Base-by-base conservation (phyloP, 2,888 invertebrate genomes). In the Alviniconcha strummeri region DNA sequence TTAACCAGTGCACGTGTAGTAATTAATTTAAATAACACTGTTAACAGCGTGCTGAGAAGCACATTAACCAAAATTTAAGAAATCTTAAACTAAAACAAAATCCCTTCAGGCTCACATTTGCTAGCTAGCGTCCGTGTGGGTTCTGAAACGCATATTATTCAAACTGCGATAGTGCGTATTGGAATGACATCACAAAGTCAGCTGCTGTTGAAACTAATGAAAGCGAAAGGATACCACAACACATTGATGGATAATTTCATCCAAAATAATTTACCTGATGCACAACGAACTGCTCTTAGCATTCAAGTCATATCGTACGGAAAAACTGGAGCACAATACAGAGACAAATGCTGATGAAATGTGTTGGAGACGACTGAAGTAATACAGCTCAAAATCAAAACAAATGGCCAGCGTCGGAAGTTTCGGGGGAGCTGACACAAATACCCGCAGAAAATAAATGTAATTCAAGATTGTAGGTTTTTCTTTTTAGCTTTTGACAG, bases 401-500 rank as follows among this genome's bases (percentile, higher is more conserved):
- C 80, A 80, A 80, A 80, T 67, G 69, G 69, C 80, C 69, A 69
- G 80, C 54, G 80, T 80, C 80, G 80, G 80, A 80, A 80, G 80
- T 80, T 80, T 80, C n/a, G 67, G 67, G 56, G 67, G 19, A 80
- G 80, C 80, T 78, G 64, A 57, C 36, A 13, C 15, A 56, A 67
- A 13, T 60, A 54, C 3, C 80, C 80, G 80, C 80, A 80, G 80
- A 69, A 64, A 78, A 78, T 78, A 36, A 64, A 36, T 78, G 17
- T 64, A 64, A 78, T 56, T 75, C 54, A 15, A 52, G 52, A 74
- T 52, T 74, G 72, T 52, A 74, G 36, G 36, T 60, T 8, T 60
- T 60, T 4, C 13, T 60, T 11, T 60, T 60, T 4, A 13, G 60
- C 13, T 60, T 11, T 60, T 60, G 2, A 13, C 4, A 60, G 36